phyloP scores from a whole-genome alignment of 2,113 vertebrate genomes.

The Bos taurus region DNA sequence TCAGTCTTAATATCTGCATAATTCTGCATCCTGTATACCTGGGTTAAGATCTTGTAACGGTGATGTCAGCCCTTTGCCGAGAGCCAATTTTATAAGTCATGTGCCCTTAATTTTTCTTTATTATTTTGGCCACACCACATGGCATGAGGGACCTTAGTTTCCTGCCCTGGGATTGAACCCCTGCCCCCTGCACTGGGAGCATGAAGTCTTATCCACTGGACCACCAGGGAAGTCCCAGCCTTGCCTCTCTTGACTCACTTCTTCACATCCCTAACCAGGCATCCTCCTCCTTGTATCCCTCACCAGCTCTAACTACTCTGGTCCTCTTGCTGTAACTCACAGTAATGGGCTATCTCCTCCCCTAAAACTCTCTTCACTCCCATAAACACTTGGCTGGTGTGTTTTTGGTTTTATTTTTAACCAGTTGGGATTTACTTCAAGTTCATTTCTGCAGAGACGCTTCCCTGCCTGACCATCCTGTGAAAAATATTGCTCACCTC shows the following conservation, averaged over 20 bases:
- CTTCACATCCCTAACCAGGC: not conserved
- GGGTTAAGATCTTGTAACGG: not conserved
- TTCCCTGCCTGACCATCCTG: not conserved
- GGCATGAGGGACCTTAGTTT: not conserved
- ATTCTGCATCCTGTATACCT: not conserved
- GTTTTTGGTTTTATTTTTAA: not conserved
- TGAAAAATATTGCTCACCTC: not conserved
- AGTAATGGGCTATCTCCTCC: not conserved
- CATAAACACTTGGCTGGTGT: not conserved
- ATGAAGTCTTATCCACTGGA: not conserved
- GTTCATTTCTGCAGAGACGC: not conserved
- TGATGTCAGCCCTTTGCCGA: not conserved
- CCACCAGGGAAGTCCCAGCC: not conserved
- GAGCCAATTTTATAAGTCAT: not conserved
- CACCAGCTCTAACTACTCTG: not conserved
- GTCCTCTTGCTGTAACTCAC: not conserved
- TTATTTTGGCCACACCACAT: not conserved
- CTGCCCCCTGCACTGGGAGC: not conserved
- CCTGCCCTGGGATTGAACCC: not conserved
- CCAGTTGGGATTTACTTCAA: not conserved
- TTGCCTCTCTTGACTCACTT: not conserved
- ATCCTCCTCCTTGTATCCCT: not conserved
- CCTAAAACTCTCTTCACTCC: not conserved
- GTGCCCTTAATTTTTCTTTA: not conserved
- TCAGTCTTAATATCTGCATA: not conserved